phyloP scores from a whole-genome alignment of 2,113 vertebrate species.

The Clarias gariepinus region DNA sequence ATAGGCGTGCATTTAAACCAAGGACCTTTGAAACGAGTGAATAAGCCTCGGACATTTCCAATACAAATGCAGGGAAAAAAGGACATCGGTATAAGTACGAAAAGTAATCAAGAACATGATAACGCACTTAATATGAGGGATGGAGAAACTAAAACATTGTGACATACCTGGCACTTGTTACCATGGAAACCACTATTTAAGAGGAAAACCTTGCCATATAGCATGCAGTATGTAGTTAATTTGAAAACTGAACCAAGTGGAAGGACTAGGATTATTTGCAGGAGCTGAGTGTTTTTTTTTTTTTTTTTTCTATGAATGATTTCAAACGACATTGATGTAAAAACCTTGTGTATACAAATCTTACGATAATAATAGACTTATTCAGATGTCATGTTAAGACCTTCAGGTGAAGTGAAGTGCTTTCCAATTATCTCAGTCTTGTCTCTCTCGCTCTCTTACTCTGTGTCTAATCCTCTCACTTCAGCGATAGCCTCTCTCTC shows the following conservation, averaged over 20 bases:
- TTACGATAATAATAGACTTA: background rate
- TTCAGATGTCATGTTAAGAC: background rate
- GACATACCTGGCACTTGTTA: background rate
- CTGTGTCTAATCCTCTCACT: background rate
- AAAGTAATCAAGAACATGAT: background rate
- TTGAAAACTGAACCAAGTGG: background rate
- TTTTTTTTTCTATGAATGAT: background rate
- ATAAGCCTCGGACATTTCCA: background rate
- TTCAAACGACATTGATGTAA: background rate
- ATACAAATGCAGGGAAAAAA: background rate
- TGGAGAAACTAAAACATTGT: background rate
- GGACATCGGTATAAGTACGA: background rate
- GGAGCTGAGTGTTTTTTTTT: background rate
- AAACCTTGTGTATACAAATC: background rate
- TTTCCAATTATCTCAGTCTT: background rate
- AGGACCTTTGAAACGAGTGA: background rate
- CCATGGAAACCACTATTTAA: background rate
- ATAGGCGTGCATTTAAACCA: background rate
- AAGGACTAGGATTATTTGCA: background rate
- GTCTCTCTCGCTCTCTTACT: background rate
- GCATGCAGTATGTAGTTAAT: background rate
- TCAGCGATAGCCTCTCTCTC: background rate
- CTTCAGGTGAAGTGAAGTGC: background rate
- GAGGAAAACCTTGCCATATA: background rate
- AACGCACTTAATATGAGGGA: background rate